These are phyloP conservation scores for Sula dactylatra DNA, from an alignment of 2,113 vertebrate species.

Conservation along the genomic window DNA sequence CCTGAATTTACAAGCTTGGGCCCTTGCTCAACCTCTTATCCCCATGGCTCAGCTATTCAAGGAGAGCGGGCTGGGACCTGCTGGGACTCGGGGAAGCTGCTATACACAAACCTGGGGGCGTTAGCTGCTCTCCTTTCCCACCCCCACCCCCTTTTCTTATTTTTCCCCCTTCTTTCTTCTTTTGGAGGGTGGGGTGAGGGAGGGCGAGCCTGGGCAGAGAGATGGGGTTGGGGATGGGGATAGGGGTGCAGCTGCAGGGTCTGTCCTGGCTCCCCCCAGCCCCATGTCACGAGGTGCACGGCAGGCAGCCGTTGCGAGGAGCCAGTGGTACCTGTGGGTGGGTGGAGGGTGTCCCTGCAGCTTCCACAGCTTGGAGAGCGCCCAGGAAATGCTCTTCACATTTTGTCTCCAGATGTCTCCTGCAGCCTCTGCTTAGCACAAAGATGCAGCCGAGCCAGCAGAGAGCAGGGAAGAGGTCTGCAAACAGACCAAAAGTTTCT, in stretches of 20 bases:
- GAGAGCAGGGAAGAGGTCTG: neutral
- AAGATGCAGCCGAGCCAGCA: accelerated
- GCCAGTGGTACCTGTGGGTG: neutral
- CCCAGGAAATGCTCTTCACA: neutral
- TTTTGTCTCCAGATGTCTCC: neutral
- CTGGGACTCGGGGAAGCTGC: neutral
- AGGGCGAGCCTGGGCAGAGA: neutral
- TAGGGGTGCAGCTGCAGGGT: too few species aligned
- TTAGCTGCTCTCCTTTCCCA: too few species aligned
- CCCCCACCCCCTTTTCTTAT: too few species aligned
- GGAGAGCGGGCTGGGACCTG: neutral
- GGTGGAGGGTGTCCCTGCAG: too few species aligned
- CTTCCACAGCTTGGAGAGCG: neutral
- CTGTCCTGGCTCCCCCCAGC: neutral
- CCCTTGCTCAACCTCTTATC: neutral
- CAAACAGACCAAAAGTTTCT: neutral
- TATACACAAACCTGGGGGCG: neutral
- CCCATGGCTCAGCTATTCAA: neutral
- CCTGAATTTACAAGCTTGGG: neutral
- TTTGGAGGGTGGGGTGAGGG: neutral
- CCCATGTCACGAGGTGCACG: accelerated
- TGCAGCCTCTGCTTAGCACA: neutral
- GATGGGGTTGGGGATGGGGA: too few species aligned
- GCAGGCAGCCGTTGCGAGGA: neutral
- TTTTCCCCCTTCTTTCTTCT: neutral